Evolutionary conservation across 2,888 invertebrate species (phyloP).

Genomic region (Plagodis pulveraria): DNA sequence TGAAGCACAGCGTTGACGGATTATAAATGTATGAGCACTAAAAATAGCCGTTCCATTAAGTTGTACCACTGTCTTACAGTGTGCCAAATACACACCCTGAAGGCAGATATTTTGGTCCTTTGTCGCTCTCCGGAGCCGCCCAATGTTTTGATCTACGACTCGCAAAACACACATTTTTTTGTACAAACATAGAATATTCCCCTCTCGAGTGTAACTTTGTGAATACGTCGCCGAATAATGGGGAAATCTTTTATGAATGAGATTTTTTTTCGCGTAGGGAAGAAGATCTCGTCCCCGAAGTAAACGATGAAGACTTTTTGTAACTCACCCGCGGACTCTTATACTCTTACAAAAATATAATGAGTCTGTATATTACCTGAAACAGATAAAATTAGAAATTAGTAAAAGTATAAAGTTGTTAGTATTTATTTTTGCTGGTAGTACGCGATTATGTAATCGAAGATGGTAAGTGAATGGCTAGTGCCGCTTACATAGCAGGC

Average conservation of each 20-base stretch:
- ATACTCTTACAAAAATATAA: conserved; percentile 6
- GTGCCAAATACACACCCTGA: conserved; percentile 43
- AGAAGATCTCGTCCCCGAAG: conserved; percentile 35
- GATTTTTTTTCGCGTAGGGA: conserved; percentile 48
- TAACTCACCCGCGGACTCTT: conserved; percentile 47
- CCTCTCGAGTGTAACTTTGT: conserved; percentile 62
- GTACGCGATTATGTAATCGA: no score
- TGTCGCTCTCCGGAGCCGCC: conserved; percentile 60
- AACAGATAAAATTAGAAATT: conserved; percentile 49
- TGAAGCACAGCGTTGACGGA: no score
- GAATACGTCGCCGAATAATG: conserved; percentile 65
- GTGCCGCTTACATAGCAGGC: no score
- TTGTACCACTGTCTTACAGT: not conserved
- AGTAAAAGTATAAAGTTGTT: no score
- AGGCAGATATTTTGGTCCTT: conserved; percentile 77
- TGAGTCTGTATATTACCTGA: conserved; percentile 55
- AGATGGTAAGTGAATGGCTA: no score
- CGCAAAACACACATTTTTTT: conserved; percentile 65
- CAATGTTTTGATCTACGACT: conserved; percentile 76
- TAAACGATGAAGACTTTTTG: conserved; percentile 46
- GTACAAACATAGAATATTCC: conserved; percentile 62
- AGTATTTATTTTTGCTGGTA: no score
- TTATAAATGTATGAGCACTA: no score
- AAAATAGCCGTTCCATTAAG: not conserved
- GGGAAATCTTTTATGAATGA: conserved; percentile 66